Evolutionary conservation across 2,888 invertebrate species (phyloP).

Genomic region (Cephus rjabovi): DNA sequence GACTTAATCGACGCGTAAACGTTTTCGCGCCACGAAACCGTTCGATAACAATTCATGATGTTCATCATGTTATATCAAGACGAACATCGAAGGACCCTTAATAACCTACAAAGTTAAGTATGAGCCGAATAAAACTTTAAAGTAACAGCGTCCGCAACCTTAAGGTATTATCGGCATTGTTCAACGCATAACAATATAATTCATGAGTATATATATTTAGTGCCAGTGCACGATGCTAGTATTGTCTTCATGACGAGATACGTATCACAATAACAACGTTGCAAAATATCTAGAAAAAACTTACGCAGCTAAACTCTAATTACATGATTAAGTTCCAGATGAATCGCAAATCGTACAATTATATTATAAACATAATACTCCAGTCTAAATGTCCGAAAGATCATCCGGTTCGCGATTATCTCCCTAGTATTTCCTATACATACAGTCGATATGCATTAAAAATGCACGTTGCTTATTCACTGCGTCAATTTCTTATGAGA

Average conservation of each 20-base stretch:
- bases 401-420: conserved; percentile 16
- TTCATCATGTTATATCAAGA: background rate
- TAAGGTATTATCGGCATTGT: no score
- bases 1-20: background rate
- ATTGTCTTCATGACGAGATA: conserved; percentile 54
- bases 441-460: conserved; percentile 39
- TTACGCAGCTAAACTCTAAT: conserved; percentile 11
- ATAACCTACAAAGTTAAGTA: no score
- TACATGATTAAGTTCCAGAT: conserved; percentile 4
- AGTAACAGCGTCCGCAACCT: no score
- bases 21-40: background rate
- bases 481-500: background rate
- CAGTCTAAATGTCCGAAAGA: background rate
- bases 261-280: conserved; percentile 53
- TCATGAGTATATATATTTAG: conserved; percentile 22
- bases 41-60: background rate
- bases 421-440: conserved; percentile 7
- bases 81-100: no score
- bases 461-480: conserved; percentile 25
- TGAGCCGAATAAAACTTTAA: no score
- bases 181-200: background rate
- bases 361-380: background rate
- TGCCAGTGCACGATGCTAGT: conserved; percentile 44
- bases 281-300: conserved; percentile 31
- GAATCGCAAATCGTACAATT: background rate